Conservation (phyloP, 2,797 vertebrate genomes). For the Gadopsis bispinosus region DNA sequence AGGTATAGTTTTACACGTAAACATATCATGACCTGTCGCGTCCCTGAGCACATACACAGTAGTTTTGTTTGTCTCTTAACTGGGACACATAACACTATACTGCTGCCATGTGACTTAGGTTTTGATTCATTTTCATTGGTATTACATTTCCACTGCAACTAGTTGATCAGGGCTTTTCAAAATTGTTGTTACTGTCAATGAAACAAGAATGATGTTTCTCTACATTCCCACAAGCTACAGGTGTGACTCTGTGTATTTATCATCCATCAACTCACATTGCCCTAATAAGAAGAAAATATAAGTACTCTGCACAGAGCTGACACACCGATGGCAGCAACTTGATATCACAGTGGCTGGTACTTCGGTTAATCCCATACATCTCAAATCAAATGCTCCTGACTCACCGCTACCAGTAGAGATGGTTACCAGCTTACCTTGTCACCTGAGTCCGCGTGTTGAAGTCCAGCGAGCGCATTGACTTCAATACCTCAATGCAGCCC, state of each 20-base stretch:
- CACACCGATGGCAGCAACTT: background rate
- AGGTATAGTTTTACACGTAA: conserved; percentile 29
- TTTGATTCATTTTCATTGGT: background rate
- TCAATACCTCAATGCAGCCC: conserved; percentile 97
- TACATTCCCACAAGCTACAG: background rate
- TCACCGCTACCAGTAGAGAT: conserved; percentile 11
- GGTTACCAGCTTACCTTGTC: conserved; percentile 88
- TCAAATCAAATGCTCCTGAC: conserved; percentile 54
- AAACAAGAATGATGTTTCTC: background rate
- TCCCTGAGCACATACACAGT: background rate
- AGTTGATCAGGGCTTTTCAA: background rate
- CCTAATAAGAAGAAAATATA: background rate
- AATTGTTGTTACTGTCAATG: background rate
- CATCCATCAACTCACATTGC: background rate
- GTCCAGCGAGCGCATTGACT: conserved; percentile 96
- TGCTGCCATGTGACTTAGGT: conserved; percentile 10
- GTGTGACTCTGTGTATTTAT: background rate
- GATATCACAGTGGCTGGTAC: conserved; percentile 8
- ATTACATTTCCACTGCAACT: background rate
- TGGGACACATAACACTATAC: background rate
- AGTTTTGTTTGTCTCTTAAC: conserved; percentile 9
- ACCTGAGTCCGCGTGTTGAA: conserved; percentile 97
- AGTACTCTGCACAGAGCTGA: background rate
- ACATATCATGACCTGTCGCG: background rate
- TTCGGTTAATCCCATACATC: conserved; percentile 19